Evolutionary conservation across 2,113 vertebrate species (phyloP).

Genomic region (Coptodon bakossiorum): DNA sequence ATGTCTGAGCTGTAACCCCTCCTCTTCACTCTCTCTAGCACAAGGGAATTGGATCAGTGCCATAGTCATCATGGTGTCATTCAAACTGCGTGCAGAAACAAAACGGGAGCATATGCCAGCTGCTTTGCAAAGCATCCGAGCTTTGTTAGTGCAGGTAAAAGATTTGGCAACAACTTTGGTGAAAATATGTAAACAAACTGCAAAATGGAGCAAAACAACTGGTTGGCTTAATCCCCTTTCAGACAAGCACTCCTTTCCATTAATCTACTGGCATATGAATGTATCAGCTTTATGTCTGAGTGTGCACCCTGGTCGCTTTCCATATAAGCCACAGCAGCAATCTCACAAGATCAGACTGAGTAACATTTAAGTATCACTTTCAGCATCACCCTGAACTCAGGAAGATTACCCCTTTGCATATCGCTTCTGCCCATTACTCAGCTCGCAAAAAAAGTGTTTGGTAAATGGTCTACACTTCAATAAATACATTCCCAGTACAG

Average conservation of each 20-base stretch:
- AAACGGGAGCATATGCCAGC: conserved; percentile 22
- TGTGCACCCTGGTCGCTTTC: not conserved
- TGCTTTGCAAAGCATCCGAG: not conserved
- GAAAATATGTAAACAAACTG: not conserved
- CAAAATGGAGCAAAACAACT: not conserved
- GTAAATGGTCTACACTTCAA: not conserved
- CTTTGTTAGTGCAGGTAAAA: not conserved
- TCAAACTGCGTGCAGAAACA: not conserved
- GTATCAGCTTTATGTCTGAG: not conserved
- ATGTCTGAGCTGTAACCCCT: conserved; percentile 19
- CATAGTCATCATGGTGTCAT: conserved; percentile 8
- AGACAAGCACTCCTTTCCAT: not conserved
- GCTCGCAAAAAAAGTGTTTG: not conserved
- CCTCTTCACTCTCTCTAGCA: conserved; percentile 45
- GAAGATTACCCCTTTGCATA: not conserved
- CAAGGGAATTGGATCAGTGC: conserved; percentile 2
- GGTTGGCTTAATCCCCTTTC: not conserved
- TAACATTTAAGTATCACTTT: not conserved
- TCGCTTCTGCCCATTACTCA: not conserved
- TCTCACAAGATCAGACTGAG: not conserved
- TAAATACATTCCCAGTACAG: not conserved
- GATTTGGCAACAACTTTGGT: not conserved
- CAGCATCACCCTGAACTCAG: not conserved
- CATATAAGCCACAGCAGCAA: not conserved
- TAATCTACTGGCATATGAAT: not conserved